Conservation (phyloP, 2,888 invertebrate species). For the Cecidostiba fungosa region DNA sequence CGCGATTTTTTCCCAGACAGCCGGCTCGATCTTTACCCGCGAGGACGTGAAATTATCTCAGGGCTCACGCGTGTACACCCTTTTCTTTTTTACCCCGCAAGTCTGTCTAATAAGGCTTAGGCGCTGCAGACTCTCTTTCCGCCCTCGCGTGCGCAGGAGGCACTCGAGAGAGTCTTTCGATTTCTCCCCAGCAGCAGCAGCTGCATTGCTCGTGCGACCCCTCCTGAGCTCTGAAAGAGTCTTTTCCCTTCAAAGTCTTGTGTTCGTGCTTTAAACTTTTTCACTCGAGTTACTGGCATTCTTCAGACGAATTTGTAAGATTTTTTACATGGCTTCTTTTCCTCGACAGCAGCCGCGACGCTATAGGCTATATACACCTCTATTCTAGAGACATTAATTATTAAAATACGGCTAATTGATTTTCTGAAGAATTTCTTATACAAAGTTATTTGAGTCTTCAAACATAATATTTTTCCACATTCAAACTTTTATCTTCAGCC, state of each 20-base stretch:
- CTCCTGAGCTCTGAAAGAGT: neutral
- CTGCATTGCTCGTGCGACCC: neutral
- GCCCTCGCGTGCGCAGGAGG: neutral
- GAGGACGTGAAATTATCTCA: constrained; percentile 65
- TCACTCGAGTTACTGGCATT: neutral
- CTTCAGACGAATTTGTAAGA: constrained; percentile 24
- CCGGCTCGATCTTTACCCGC: constrained; percentile 66
- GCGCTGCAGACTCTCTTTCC: neutral
- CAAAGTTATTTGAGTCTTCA: neutral
- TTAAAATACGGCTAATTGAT: neutral
- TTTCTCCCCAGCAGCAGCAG: neutral
- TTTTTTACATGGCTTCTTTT: constrained; percentile 23
- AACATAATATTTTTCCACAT: neutral
- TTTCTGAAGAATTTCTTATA: neutral
- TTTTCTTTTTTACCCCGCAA: neutral
- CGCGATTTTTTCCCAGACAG: constrained; percentile 27
- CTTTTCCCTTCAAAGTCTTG: constrained; percentile 14
- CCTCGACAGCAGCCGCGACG: neutral
- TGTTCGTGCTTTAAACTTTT: constrained; percentile 20
- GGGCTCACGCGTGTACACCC: constrained; percentile 32
- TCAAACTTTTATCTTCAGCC: neutral
- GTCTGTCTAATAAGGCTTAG: neutral
- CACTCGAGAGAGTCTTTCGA: constrained; percentile 14
- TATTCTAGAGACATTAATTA: neutral
- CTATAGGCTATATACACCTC: neutral